Evolutionary conservation across 2,797 vertebrate genomes (phyloP).

Genomic region (Pangasius djambal): DNA sequence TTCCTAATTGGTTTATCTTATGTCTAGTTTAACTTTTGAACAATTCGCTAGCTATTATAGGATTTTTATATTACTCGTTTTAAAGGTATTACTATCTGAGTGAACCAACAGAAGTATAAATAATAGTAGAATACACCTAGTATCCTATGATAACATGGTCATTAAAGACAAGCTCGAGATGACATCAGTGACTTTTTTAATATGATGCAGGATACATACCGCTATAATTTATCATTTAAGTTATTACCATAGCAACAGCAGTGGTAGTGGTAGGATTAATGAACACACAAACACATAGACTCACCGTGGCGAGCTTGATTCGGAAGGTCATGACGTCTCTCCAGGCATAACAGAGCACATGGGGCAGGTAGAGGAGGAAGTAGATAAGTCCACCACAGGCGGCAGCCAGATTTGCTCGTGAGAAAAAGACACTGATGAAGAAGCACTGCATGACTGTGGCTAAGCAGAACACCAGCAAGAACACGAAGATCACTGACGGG

Average conservation of each 20-base stretch:
- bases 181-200: neutral
- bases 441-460: constrained; percentile 94
- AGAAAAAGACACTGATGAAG: constrained; percentile 96
- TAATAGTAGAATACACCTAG: neutral
- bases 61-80: neutral
- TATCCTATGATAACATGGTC: neutral
- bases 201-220: neutral
- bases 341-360: constrained; percentile 91
- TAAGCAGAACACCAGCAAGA: constrained; percentile 88
- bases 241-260: constrained; percentile 5
- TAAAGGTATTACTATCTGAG: neutral
- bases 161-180: neutral
- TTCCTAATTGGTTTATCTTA: neutral
- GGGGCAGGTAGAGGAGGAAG: constrained; percentile 93
- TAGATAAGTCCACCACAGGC: constrained; percentile 96
- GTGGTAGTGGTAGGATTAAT: neutral
- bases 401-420: constrained; percentile 93
- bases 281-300: constrained; percentile 56
- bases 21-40: neutral
- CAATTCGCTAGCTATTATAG: neutral
- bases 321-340: constrained; percentile 86
- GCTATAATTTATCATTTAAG: neutral
- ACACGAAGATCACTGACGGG: constrained; percentile 92
- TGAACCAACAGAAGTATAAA: neutral
- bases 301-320: constrained; percentile 87